Evolutionary conservation across 2,113 vertebrate genomes (phyloP).

Genomic region (Clinocottus analis): DNA sequence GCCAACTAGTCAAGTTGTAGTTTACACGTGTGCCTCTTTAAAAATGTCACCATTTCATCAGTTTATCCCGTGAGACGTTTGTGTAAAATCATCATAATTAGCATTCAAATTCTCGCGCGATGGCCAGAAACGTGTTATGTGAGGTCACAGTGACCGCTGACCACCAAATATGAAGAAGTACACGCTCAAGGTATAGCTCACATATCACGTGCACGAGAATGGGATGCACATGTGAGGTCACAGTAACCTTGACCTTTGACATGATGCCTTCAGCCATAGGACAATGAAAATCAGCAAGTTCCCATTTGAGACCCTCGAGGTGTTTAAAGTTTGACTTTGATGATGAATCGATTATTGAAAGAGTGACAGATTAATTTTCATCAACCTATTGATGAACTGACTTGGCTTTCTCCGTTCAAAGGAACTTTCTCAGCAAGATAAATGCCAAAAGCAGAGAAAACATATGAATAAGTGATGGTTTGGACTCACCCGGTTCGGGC

Average conservation of each 20-base stretch:
- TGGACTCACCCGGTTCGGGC: constrained; percentile 72
- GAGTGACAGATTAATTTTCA: not conserved
- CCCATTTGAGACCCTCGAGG: not conserved
- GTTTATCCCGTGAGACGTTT: too few relatives aligned
- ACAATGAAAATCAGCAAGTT: not conserved
- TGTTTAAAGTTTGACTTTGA: not conserved
- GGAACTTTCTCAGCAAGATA: not conserved
- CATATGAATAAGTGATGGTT: not conserved
- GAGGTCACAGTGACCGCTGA: too few relatives aligned
- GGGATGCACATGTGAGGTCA: not conserved
- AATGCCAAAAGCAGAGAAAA: not conserved
- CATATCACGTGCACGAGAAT: not conserved
- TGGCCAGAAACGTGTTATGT: too few relatives aligned
- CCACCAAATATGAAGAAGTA: too few relatives aligned
- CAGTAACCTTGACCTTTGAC: not conserved
- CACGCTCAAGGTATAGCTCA: not conserved
- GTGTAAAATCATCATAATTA: too few relatives aligned
- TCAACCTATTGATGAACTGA: not conserved
- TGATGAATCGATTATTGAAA: not conserved
- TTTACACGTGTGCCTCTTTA: too few relatives aligned
- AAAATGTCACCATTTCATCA: too few relatives aligned
- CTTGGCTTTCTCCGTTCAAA: not conserved
- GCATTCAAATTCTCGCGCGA: too few relatives aligned
- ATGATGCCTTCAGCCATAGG: too few relatives aligned
- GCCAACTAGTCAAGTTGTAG: too few relatives aligned